These are phyloP conservation scores for Meandrusa payeni DNA, from an alignment of 2,888 invertebrate genomes.

Conservation along the genomic window DNA sequence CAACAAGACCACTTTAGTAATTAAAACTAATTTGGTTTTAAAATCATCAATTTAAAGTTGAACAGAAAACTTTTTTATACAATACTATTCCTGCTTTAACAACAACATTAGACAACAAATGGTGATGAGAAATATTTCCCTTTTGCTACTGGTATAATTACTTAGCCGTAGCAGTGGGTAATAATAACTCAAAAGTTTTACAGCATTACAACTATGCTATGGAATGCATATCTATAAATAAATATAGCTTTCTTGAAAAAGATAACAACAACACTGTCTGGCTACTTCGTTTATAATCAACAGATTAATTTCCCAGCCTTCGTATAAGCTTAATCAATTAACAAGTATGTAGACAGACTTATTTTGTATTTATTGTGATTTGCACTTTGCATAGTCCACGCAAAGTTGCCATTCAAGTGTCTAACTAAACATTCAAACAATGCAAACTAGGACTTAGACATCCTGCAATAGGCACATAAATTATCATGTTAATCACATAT, in stretches of 20 bases:
- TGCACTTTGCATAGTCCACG: slow-evolving; percentile 21
- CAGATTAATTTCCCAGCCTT: slow-evolving; percentile 36
- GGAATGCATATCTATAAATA: slow-evolving; percentile 5
- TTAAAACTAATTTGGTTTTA: too few species aligned
- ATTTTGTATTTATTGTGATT: slow-evolving; percentile 20
- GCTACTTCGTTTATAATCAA: slow-evolving; percentile 44
- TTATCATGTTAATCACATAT: slow-evolving; percentile 59
- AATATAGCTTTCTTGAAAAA: slow-evolving; percentile 12
- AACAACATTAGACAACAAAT: too few species aligned
- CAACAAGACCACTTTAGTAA: too few species aligned
- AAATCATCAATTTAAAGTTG: too few species aligned
- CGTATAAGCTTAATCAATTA: slow-evolving; percentile 30
- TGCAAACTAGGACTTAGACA: slow-evolving; percentile 34
- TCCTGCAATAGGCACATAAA: slow-evolving; percentile 43
- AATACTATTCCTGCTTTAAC: too few species aligned
- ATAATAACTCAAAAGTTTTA: too few species aligned
- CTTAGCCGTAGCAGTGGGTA: too few species aligned
- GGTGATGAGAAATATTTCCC: too few species aligned
- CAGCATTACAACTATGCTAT: too few species aligned
- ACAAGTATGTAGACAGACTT: slow-evolving; percentile 26
- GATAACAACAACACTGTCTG: slow-evolving; percentile 48
- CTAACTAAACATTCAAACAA: slow-evolving; percentile 27
- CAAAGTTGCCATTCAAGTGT: slow-evolving; percentile 9
- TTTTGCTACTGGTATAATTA: too few species aligned
- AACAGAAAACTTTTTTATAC: too few species aligned